phyloP scores from a whole-genome alignment of 2,797 vertebrate genomes.

The Sarcophilus harrisii region DNA sequence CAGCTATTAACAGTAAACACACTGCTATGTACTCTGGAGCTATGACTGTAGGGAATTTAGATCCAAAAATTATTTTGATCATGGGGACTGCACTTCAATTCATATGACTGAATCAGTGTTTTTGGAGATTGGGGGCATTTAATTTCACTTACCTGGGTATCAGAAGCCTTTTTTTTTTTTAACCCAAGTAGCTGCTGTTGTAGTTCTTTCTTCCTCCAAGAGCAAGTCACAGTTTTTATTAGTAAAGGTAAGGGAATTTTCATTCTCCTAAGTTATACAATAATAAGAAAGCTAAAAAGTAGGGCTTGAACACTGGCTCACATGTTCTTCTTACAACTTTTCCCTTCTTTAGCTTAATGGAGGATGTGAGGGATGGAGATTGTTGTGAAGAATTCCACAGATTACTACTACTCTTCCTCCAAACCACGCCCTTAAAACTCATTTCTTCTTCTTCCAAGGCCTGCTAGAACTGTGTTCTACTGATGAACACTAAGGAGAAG shows the following conservation, averaged over 20 bases:
- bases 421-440: conserved; percentile 17
- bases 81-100: not conserved
- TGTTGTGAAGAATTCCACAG: not conserved
- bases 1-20: not conserved
- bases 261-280: not conserved
- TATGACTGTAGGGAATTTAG: not conserved
- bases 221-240: not conserved
- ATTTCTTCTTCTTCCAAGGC: conserved; percentile 35
- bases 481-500: not conserved
- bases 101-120: not conserved
- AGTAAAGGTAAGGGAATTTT: not conserved
- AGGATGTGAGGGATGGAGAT: not conserved
- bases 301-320: not conserved
- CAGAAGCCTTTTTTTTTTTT: not conserved
- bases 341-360: not conserved
- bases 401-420: not conserved
- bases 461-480: not conserved
- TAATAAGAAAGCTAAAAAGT: not conserved
- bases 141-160: not conserved
- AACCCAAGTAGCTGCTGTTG: not conserved
- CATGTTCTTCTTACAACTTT: not conserved
- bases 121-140: not conserved
- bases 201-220: not conserved
- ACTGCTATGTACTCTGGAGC: not conserved
- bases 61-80: not conserved